phyloP scores from a whole-genome alignment of 2,113 vertebrate species.

The Fukomys damarensis region DNA sequence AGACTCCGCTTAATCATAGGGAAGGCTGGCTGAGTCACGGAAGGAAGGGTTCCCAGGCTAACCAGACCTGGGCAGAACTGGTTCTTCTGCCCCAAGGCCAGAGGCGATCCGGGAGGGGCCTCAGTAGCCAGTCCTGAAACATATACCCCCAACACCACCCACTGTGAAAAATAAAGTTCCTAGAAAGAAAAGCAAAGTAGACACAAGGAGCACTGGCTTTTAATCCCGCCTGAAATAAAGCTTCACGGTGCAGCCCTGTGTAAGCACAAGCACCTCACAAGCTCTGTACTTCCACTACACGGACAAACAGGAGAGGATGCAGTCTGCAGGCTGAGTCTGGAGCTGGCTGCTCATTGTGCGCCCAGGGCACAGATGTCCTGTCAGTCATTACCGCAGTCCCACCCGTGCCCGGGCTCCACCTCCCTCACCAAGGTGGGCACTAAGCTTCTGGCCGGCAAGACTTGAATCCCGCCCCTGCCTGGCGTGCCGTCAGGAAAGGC shows the following conservation, averaged over 20 bases:
- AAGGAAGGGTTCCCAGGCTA: conserved; percentile 56
- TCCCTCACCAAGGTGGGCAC: neutral
- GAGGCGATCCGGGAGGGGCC: conserved; percentile 33
- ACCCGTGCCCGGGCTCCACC: conserved; percentile 13
- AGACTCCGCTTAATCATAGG: conserved; percentile 66
- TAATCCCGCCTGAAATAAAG: neutral
- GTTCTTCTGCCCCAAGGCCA: conserved; percentile 67
- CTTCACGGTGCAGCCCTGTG: neutral
- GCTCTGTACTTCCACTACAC: neutral
- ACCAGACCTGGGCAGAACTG: conserved; percentile 67
- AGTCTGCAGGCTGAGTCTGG: too few species aligned
- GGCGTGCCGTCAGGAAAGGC: neutral
- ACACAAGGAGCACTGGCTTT: neutral
- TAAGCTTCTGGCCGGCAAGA: neutral
- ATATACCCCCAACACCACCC: neutral
- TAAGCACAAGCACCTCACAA: conserved; percentile 22
- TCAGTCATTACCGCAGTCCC: neutral
- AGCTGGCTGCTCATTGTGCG: too few species aligned
- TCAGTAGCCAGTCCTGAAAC: conserved; percentile 38
- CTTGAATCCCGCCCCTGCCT: conserved; percentile 14
- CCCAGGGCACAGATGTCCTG: too few species aligned
- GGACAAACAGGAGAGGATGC: neutral
- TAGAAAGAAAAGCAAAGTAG: conserved; percentile 30
- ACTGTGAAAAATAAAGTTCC: neutral
- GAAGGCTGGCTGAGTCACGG: conserved; percentile 75